Base-by-base conservation (phyloP, 2,113 vertebrate genomes). In the Rhegmatorhina hoffmannsi region DNA sequence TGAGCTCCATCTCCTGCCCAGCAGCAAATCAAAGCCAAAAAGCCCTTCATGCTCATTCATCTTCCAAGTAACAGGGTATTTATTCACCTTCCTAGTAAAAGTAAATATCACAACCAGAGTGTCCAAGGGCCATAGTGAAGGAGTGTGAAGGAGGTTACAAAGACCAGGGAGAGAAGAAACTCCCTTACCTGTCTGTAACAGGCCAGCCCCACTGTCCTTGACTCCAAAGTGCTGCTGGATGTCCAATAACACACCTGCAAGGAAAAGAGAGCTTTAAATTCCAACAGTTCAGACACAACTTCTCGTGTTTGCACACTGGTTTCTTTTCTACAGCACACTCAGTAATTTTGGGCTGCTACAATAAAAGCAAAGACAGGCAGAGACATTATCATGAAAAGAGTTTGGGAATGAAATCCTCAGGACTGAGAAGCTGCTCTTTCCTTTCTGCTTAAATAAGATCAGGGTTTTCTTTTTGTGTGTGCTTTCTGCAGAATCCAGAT, bases 151-250 rank as follows among this genome's bases (percentile, higher is more conserved):
- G 60, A 64, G 50, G 58, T 29, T 36, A 56, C 24, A 70, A 52
- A 58, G 76, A 17, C 0, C 60, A 87, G 26, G 0, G 2, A 59
- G 49, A 38, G 70, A 75, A 36, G 29, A 46, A n/a, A 18, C 4
- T 1, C 33, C 64, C 96, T 98, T 97, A 99, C 99, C 99, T 96
- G 99, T 99, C 97, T 99, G 99, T 87, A 99, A 86, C 96, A 99
- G 97, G 88, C 99, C 99, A 44, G 98, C 98, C 25, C 97, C 94
- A 1, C 98, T 99, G 98, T 99, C 99, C 11, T 97, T 97, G 64
- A 99, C 98, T 1, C 90, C 89, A 73, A 98, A 99, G 95, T 99
- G 98, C 92, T 97, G 97, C 98, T 99, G 99, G 94, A 99, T 98
- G 83, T 99, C 99, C 3, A 98, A 96, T 88, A 99, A 94, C 68